These are phyloP conservation scores for Ormyrus labotus DNA, from an alignment of 2,888 invertebrate species.

Conservation along the genomic window DNA sequence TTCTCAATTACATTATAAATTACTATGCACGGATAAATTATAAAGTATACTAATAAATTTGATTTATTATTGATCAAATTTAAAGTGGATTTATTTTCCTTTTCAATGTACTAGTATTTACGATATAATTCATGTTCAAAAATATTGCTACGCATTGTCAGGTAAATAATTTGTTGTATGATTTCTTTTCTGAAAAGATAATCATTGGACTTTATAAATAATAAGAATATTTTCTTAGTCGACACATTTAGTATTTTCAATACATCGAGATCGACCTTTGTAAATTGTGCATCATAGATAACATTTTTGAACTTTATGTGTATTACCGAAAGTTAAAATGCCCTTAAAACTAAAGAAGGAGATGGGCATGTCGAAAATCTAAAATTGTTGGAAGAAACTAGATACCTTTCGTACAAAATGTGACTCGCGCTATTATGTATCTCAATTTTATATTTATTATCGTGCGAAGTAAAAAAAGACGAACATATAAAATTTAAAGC, in stretches of 20 bases:
- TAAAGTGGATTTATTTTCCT: no score
- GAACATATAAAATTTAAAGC: background rate
- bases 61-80: no score
- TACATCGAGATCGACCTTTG: constrained; percentile 10
- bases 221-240: constrained; percentile 16
- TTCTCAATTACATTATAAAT: no score
- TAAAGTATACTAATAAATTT: no score
- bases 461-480: no score
- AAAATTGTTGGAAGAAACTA: constrained; percentile 28
- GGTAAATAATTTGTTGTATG: no score
- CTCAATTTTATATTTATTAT: no score
- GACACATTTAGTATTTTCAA: constrained; percentile 13
- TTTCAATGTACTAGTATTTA: no score
- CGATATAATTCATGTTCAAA: no score
- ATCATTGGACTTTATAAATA: background rate
- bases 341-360: constrained; percentile 6
- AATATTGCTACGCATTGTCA: no score
- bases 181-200: background rate
- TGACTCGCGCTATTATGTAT: background rate
- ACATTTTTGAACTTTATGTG: constrained; percentile 11
- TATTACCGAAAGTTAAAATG: background rate
- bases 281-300: background rate
- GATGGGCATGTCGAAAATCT: background rate
- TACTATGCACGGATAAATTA: no score
- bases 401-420: background rate